A percentile compares a stretch with the other conserved stretches of the same genome.
phyloP scores from a whole-genome alignment of 2,113 vertebrate genomes.

The Glareola pratincola region DNA sequence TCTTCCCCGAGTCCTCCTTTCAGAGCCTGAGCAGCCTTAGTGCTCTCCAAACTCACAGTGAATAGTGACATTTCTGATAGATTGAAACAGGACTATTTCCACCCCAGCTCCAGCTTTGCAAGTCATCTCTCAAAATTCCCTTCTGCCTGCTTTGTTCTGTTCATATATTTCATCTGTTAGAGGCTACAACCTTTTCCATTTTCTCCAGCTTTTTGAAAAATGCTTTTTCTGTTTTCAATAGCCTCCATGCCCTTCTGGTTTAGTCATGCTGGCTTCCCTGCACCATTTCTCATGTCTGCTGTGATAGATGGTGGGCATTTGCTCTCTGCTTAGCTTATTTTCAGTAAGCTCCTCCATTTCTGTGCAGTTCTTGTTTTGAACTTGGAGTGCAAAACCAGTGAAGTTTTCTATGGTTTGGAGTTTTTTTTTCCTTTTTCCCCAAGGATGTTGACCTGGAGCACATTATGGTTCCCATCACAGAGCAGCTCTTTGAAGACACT shows the following conservation, averaged over 20 bases:
- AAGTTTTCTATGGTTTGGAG: neutral
- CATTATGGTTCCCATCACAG: neutral
- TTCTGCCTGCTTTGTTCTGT: neutral
- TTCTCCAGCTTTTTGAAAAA: neutral
- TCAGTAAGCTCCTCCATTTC: neutral
- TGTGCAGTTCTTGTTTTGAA: neutral
- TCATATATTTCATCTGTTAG: neutral
- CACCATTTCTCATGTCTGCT: neutral
- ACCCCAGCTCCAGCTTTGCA: neutral
- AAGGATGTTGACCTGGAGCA: neutral
- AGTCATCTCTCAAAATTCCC: neutral
- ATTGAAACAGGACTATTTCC: neutral
- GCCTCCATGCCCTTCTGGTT: neutral
- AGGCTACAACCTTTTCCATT: neutral
- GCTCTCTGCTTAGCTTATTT: neutral
- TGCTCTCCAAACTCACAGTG: neutral
- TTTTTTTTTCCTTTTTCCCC: neutral
- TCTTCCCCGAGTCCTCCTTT: neutral
- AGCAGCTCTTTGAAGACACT: neutral
- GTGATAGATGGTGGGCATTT: neutral
- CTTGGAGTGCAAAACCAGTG: neutral
- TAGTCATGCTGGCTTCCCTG: neutral
- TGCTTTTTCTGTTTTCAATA: neutral
- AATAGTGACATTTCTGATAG: neutral
- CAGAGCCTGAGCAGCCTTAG: neutral